Evolutionary conservation across 2,888 invertebrate species (phyloP).

Genomic region (Cloeon dipterum): DNA sequence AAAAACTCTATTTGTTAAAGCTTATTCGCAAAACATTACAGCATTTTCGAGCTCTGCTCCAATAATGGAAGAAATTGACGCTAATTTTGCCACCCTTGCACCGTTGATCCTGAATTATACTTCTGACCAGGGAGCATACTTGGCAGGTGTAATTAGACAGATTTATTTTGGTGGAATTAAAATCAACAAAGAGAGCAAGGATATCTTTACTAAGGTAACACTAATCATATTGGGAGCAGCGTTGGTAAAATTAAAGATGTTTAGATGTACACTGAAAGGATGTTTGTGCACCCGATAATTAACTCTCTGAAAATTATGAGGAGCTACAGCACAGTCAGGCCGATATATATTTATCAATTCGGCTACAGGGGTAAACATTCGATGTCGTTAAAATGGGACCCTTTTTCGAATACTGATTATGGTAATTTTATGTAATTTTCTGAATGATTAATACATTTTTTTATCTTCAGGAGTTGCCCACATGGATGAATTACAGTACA

Average conservation of each 20-base stretch:
- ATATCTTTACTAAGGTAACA: no score
- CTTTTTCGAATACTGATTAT: conserved; percentile 25
- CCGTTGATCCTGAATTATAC: conserved; percentile 40
- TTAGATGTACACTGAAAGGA: conserved; percentile 49
- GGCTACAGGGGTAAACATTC: conserved; percentile 45
- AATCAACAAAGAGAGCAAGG: no score
- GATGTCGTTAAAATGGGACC: conserved; percentile 44
- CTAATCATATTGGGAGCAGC: no score
- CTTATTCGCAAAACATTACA: conserved; percentile 13
- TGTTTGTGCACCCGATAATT: conserved; percentile 39
- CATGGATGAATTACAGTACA: conserved; percentile 60
- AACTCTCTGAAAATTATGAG: conserved; percentile 27
- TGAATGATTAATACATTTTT: no score
- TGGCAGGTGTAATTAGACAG: conserved; percentile 24
- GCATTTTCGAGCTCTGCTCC: conserved; percentile 32
- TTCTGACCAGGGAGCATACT: conserved; percentile 23
- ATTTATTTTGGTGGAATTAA: conserved; percentile 27
- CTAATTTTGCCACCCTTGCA: conserved; percentile 33
- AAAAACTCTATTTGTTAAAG: no score
- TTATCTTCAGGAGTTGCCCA: conserved; percentile 43
- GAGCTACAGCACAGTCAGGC: conserved; percentile 18
- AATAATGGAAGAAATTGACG: conserved; percentile 26
- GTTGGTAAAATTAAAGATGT: no score
- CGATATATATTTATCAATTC: conserved; percentile 43
- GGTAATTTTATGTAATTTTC: no score